Evolutionary conservation across 2,888 invertebrate genomes (phyloP), one percentile per base, ranked within the genome.

Genomic region (Pseudolycoriella hygida): DNA sequence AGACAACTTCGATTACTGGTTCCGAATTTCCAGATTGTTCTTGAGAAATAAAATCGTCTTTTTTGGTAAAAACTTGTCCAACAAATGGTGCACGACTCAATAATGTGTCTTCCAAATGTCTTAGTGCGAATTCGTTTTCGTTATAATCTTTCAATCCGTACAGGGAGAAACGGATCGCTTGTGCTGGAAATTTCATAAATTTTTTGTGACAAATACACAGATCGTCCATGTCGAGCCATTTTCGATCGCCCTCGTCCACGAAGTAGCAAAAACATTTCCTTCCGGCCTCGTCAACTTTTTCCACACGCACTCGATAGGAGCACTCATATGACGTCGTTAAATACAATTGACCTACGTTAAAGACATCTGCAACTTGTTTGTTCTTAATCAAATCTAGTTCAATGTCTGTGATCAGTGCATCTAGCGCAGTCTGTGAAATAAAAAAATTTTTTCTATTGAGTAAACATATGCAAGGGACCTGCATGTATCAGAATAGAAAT

Each of bases 191-290:
- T 43, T 60, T 62, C 11, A 76, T 69, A 55, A 82, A 86, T 48
- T 73, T 70, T 1, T 73, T 68, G 48, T 75, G 73, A 43, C 80
- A 67, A 19, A 71, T 67, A 52, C 70, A 74, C 19, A 87, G 67
- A 48, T 71, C 66, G 19, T 67, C 58, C 11, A 70, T 61, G 3
- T 64, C 53, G 18, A 80, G 70, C 14, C 61, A 58, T 41, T 76
- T 76, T 49, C 76, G 77, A 51, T 81, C 82, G 0, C 86, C 86
- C 51, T 73, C 76, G 60, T 87, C 87, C 10, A 86, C 77, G 49
- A 83, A 75, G 52, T 79, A 80, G 44, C 80, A 79, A 10, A 67
- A 59, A 17, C 60, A 61, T 3, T 54, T 55, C 2, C 67, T 71
- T 20, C 64, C 62, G 1, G 68, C 62, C 17, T 66, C 67, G 20